A percentile compares a stretch with the other conserved stretches of the same genome.
Evolutionary conservation across 2,888 invertebrate species (phyloP).

Genomic region (Pocota personata): DNA sequence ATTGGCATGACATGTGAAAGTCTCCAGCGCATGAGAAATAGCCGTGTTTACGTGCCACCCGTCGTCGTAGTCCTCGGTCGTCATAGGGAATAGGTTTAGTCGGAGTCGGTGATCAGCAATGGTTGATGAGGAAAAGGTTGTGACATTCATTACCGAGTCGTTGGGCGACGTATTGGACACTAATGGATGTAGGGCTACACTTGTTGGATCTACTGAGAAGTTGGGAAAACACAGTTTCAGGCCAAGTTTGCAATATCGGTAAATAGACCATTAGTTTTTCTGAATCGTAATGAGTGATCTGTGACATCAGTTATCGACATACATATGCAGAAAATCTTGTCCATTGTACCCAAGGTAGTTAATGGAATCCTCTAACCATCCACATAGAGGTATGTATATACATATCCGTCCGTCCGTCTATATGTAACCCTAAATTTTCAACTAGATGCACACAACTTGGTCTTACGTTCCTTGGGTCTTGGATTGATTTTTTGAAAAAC

Average conservation of each 20-base stretch:
- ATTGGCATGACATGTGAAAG: constrained; percentile 63
- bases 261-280: not conserved
- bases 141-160: constrained; percentile 49
- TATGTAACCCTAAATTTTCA: too few relatives aligned
- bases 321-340: too few relatives aligned
- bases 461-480: too few relatives aligned
- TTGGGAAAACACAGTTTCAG: not conserved
- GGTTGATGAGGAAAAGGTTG: constrained; percentile 50
- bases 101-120: not conserved
- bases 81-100: constrained; percentile 13
- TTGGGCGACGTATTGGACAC: constrained; percentile 39
- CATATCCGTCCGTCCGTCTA: too few relatives aligned
- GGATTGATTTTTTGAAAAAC: too few relatives aligned
- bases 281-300: too few relatives aligned
- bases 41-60: constrained; percentile 47
- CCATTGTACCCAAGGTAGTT: too few relatives aligned
- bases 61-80: not conserved
- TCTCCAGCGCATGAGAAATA: constrained; percentile 34
- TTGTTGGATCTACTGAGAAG: not conserved
- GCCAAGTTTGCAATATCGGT: not conserved
- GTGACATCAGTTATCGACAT: too few relatives aligned
- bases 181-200: constrained; percentile 35
- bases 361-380: too few relatives aligned
- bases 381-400: too few relatives aligned
- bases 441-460: too few relatives aligned